Base-by-base conservation (phyloP, 2,797 vertebrate genomes). In the Gambusia yucatana region DNA sequence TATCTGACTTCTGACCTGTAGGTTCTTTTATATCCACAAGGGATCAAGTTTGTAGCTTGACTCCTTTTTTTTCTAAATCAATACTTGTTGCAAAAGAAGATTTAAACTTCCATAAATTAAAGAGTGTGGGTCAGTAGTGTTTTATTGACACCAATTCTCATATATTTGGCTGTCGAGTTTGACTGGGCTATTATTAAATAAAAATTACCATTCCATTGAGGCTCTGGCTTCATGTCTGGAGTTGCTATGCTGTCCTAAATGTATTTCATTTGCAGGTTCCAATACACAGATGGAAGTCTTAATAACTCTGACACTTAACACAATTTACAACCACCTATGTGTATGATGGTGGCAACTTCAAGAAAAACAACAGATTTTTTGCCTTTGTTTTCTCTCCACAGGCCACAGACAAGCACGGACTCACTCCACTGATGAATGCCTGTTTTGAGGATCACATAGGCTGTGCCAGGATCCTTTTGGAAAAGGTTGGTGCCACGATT, bases 381-480 rank as follows among this genome's bases (percentile, higher is more conserved):
- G 22, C 50, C 22, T 52, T 52, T 52, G 50, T 52, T 52, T 39
- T 46, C 16, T 74, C n/a, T 36, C 39, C 11, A 3, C 93, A 99
- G 98, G 97, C 96, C 93, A 87, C 95, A 82, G 98, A 99, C 95
- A 98, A 97, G 91, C 97, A 99, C 50, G 96, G 96, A 67, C 92
- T 98, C 75, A 98, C 98, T 83, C 98, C 98, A 33, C 96, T 99
- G 89, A 92, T 98, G 75, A 95, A 94, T 72, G 98, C 98, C 80
- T 96, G 95, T 93, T 97, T 93, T 2, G 98, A 99, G 94, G 96
- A 95, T 85, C 98, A 99, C 78, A 4, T n/a, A 95, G 75, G 84
- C 84, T 98, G 97, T 86, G 98, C 98, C 93, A 97, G 96, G 95
- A 89, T 98, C 89, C 97, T 99, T 92, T 95, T 99, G 89, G 97